These are phyloP conservation scores for Eupeodes corollae DNA, from an alignment of 1,140 invertebrate species.

Conservation along the genomic window DNA sequence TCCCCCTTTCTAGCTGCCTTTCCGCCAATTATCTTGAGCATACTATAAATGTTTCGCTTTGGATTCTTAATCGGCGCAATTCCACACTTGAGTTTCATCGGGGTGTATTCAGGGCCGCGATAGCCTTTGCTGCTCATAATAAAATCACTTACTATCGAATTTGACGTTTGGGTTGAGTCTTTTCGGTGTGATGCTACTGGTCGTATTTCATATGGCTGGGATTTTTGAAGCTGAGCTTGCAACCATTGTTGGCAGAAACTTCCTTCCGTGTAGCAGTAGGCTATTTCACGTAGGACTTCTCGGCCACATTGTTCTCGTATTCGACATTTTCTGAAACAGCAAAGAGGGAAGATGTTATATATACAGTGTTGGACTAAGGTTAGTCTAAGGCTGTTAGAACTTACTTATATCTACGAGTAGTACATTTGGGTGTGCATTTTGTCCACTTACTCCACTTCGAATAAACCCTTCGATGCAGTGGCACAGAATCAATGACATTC, in stretches of 20 bases:
- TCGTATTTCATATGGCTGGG: conserved; percentile 19
- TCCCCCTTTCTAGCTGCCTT: conserved; percentile 58
- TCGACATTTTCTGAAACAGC: conserved; percentile 53
- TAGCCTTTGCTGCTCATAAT: conserved; percentile 30
- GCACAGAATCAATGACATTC: conserved; percentile 3
- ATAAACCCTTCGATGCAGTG: conserved; percentile 20
- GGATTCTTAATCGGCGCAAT: conserved; percentile 24
- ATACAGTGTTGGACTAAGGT: background rate
- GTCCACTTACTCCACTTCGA: conserved; percentile 40
- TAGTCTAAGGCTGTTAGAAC: background rate
- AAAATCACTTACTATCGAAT: conserved; percentile 22
- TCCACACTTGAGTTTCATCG: conserved; percentile 28
- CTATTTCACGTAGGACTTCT: conserved; percentile 64
- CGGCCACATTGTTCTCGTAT: conserved; percentile 59
- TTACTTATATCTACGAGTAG: conserved; percentile 36
- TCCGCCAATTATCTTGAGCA: conserved; percentile 77
- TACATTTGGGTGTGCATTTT: conserved; percentile 37
- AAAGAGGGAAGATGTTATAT: background rate
- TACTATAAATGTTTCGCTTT: conserved; percentile 37
- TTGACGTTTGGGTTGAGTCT: conserved; percentile 4
- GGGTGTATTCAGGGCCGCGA: conserved; percentile 26
- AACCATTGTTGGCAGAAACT: conserved; percentile 68
- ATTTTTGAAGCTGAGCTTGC: conserved; percentile 35
- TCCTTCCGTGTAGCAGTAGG: conserved; percentile 72
- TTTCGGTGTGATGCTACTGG: conserved; percentile 16